Conservation (phyloP, 2,888 invertebrate genomes). For the Lepidocyrtinus sp. region DNA sequence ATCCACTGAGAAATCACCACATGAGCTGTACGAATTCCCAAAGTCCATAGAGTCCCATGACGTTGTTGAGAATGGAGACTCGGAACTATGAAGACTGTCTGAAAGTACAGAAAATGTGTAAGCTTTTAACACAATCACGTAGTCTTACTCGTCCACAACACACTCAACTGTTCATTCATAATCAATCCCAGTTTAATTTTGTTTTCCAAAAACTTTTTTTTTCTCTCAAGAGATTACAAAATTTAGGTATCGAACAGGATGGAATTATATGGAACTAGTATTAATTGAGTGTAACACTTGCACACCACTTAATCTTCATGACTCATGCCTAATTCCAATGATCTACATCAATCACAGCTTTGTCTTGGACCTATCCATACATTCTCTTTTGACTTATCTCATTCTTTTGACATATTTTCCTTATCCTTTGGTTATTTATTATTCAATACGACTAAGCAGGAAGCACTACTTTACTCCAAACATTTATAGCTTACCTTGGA, state of each 20-base stretch:
- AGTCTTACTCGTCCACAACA: too few species aligned
- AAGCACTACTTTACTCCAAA: neutral
- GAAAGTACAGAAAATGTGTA: neutral
- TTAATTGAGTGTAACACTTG: neutral
- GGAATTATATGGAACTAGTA: neutral
- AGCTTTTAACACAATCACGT: neutral
- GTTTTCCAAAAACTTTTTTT: too few species aligned
- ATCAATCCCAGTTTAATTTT: neutral
- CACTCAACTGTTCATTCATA: neutral
- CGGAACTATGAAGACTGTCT: constrained; percentile 22
- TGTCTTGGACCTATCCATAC: neutral
- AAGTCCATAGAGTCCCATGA: constrained; percentile 52
- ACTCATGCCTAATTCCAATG: neutral
- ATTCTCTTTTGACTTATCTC: neutral
- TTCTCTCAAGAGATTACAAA: neutral
- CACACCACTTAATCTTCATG: neutral
- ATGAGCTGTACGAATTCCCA: constrained; percentile 26
- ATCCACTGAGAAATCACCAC: constrained; percentile 32
- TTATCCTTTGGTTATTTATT: neutral
- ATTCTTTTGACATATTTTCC: neutral
- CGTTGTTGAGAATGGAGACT: constrained; percentile 45
- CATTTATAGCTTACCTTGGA: constrained; percentile 28
- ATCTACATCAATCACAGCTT: neutral
- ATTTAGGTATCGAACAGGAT: neutral
- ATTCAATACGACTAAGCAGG: neutral